Evolutionary conservation across 2,113 vertebrate species (phyloP).

Genomic region (Paradisaea rubra): DNA sequence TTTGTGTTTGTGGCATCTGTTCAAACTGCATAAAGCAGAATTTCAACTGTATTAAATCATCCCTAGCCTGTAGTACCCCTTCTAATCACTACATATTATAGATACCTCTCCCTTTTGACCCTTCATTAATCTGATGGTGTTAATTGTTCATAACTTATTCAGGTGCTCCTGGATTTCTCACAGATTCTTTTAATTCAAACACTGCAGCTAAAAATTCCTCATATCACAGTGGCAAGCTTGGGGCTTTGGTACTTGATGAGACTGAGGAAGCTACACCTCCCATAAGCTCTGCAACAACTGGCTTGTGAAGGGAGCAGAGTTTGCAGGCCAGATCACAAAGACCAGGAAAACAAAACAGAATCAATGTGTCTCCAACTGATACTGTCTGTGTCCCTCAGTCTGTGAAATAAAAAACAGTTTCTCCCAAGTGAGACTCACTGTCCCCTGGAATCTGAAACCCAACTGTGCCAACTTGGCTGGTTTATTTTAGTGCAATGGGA

Average conservation of each 20-base stretch:
- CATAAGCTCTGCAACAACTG: neutral
- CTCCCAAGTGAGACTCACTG: neutral
- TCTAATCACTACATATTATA: neutral
- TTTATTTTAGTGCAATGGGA: neutral
- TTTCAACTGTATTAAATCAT: neutral
- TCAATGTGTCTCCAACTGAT: neutral
- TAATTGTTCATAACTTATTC: neutral
- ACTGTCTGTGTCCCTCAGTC: neutral
- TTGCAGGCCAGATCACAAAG: neutral
- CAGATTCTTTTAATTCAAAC: neutral
- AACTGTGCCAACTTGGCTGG: neutral
- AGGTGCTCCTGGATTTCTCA: neutral
- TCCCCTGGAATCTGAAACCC: conserved; percentile 30
- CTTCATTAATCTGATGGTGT: neutral
- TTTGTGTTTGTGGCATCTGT: neutral
- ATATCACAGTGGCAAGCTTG: neutral
- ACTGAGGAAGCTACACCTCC: neutral
- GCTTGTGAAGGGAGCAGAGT: neutral
- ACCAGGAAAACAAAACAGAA: neutral
- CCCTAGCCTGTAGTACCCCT: neutral
- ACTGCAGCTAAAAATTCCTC: neutral
- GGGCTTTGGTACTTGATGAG: neutral
- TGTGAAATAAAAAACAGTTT: conserved; percentile 5
- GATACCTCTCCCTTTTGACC: neutral
- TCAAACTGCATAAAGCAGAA: neutral